Conservation (phyloP, 1,140 invertebrate species). For the Leptestheria dahalacensis region DNA sequence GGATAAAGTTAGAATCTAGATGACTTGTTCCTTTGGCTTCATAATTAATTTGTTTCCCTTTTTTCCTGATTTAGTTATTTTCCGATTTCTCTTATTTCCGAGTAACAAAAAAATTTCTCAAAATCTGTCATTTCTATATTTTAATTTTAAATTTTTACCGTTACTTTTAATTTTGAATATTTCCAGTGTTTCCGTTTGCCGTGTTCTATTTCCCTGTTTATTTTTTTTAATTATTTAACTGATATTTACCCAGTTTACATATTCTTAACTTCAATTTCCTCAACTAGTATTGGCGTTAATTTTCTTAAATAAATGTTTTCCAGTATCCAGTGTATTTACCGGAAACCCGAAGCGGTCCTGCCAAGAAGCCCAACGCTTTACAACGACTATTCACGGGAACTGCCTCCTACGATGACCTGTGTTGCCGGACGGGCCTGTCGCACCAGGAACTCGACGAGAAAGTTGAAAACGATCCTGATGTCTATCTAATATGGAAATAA, state of each 20-base stretch:
- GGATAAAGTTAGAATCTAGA: too few species aligned
- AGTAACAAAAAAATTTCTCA: too few species aligned
- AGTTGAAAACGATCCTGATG: slow-evolving; percentile 68
- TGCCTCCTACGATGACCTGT: slow-evolving; percentile 74
- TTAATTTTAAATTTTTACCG: too few species aligned
- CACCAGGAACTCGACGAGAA: slow-evolving; percentile 66
- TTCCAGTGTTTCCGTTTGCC: background rate
- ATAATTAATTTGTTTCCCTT: too few species aligned
- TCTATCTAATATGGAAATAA: slow-evolving; percentile 69
- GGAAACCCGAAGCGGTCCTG: slow-evolving; percentile 24
- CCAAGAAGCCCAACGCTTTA: slow-evolving; percentile 25
- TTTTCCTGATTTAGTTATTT: too few species aligned
- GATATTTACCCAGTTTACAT: background rate
- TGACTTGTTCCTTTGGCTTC: too few species aligned
- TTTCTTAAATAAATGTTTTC: slow-evolving; percentile 18
- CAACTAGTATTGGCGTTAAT: background rate
- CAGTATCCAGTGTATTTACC: slow-evolving; percentile 39
- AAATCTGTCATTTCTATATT: too few species aligned
- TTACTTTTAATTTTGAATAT: too few species aligned
- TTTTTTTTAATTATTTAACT: background rate
- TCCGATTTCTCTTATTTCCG: too few species aligned
- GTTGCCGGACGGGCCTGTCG: slow-evolving; percentile 64
- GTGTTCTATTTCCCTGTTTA: background rate
- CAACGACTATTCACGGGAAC: slow-evolving; percentile 60
- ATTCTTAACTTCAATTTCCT: background rate